phyloP scores from a whole-genome alignment of 2,888 invertebrate genomes.

The Thymelicus sylvestris region DNA sequence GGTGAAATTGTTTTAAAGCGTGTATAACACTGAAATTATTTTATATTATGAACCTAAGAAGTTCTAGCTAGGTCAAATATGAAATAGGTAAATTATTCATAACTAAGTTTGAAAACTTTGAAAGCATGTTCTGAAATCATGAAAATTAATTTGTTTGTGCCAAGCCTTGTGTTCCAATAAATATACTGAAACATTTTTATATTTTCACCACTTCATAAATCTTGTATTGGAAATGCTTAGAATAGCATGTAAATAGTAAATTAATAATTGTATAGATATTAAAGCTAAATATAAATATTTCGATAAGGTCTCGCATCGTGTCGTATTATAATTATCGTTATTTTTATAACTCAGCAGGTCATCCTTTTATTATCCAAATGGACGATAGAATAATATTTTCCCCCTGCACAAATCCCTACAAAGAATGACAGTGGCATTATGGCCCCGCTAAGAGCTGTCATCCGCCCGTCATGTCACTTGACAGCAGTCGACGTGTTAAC shows the following conservation, averaged over 20 bases:
- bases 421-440: constrained; percentile 32
- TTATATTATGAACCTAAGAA: background rate
- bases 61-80: no score
- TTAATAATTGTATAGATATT: background rate
- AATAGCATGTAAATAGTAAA: background rate
- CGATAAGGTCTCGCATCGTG: background rate
- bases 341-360: constrained; percentile 24
- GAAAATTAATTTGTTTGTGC: no score
- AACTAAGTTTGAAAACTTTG: no score
- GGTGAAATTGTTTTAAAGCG: background rate
- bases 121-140: no score
- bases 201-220: no score
- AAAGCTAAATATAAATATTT: background rate
- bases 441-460: constrained; percentile 57
- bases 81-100: no score
- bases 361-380: constrained; percentile 25
- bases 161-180: no score
- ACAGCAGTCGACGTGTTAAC: constrained; percentile 69
- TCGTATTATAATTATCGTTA: constrained; percentile 11
- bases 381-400: constrained; percentile 32
- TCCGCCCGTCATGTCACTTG: constrained; percentile 66
- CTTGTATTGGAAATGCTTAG: no score
- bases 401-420: constrained; percentile 28
- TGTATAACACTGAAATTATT: background rate
- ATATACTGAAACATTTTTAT: no score